These are phyloP conservation scores for Microplitis deprimator DNA, from an alignment of 2,888 invertebrate species.

Conservation along the genomic window DNA sequence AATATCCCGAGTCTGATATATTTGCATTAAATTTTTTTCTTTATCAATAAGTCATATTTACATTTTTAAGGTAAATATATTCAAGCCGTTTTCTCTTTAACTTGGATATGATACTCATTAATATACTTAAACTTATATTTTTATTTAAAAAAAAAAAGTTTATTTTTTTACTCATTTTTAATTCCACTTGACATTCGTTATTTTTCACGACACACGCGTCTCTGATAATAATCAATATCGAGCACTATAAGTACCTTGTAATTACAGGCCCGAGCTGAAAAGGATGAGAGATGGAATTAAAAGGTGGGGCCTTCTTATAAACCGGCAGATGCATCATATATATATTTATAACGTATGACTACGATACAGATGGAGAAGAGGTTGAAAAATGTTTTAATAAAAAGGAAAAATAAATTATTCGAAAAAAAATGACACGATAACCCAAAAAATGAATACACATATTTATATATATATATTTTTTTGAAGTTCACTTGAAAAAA, in stretches of 20 bases:
- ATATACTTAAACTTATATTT: not conserved
- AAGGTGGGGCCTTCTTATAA: constrained; percentile 16
- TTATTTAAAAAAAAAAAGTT: not conserved
- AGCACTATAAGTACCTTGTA: constrained; percentile 52
- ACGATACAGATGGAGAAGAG: not conserved
- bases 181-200: constrained; percentile 18
- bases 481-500: too few relatives aligned
- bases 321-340: constrained; percentile 51
- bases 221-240: constrained; percentile 54
- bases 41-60: too few relatives aligned
- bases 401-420: not conserved
- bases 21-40: too few relatives aligned
- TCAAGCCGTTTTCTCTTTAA: too few relatives aligned
- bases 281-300: not conserved
- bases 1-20: too few relatives aligned
- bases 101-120: not conserved
- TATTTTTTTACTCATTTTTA: constrained; percentile 14
- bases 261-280: constrained; percentile 49
- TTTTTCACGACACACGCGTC: constrained; percentile 24
- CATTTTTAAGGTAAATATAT: too few relatives aligned
- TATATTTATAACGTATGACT: constrained; percentile 17
- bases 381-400: not conserved
- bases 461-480: too few relatives aligned
- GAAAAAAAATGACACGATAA: constrained; percentile 8
- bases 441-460: constrained; percentile 3